These are phyloP conservation scores for Drosophila setifemur DNA, from an alignment of 1,140 invertebrate species.

Conservation along the genomic window DNA sequence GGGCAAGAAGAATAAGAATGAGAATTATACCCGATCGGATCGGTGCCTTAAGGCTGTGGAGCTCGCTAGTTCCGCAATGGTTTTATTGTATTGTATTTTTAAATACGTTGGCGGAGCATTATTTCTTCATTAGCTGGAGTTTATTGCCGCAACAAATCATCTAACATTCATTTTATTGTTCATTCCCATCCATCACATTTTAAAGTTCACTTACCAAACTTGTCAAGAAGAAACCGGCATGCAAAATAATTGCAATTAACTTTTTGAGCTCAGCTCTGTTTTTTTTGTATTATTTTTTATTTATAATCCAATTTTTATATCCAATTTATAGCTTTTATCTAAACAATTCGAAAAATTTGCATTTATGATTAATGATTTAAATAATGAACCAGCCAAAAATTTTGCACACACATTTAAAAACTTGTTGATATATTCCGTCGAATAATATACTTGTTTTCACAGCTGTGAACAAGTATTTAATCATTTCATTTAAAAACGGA, in stretches of 20 bases:
- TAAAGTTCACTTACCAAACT: slow-evolving; percentile 72
- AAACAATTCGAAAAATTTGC: slow-evolving; percentile 48
- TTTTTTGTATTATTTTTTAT: slow-evolving; percentile 11
- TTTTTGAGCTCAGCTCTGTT: slow-evolving; percentile 1
- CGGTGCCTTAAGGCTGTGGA: neutral
- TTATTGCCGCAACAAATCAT: slow-evolving; percentile 1
- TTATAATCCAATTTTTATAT: slow-evolving; percentile 38
- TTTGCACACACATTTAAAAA: slow-evolving; percentile 15
- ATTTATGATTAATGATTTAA: slow-evolving; percentile 52
- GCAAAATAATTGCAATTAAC: slow-evolving; percentile 33
- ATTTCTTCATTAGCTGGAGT: slow-evolving; percentile 15
- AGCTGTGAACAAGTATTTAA: slow-evolving; percentile 38
- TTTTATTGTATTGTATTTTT: slow-evolving; percentile 5
- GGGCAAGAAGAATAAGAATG: neutral
- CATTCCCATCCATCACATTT: slow-evolving; percentile 21
- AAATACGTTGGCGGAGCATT: neutral
- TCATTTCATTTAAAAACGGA: slow-evolving; percentile 7
- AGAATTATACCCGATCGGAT: slow-evolving; percentile 17
- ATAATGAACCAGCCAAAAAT: slow-evolving; percentile 22
- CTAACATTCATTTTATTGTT: slow-evolving; percentile 5
- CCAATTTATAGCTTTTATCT: slow-evolving; percentile 36
- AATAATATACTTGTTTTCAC: slow-evolving; percentile 42
- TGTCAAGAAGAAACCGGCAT: slow-evolving; percentile 63
- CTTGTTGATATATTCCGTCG: slow-evolving; percentile 7
- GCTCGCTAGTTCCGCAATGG: slow-evolving; percentile 30